A percentile compares a stretch with the other conserved stretches of the same genome.
phyloP scores from a whole-genome alignment of 2,888 invertebrate species.

The Pelosia muscerda region DNA sequence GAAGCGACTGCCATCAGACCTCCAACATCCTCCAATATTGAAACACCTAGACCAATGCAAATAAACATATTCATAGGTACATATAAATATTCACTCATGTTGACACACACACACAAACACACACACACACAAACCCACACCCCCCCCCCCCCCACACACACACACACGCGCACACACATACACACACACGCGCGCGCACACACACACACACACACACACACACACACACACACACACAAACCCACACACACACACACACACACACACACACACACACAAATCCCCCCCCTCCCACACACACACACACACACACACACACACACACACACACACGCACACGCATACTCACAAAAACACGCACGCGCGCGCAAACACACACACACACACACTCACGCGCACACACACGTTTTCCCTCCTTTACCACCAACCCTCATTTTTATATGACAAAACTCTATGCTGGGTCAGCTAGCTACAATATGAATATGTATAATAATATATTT shows the following conservation, averaged over 20 bases:
- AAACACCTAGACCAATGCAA: not conserved
- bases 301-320: not conserved
- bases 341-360: not conserved
- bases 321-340: not conserved
- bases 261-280: not conserved
- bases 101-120: not conserved
- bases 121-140: not conserved
- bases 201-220: not conserved
- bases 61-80: no score
- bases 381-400: not conserved
- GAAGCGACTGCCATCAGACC: no score
- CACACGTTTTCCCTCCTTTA: not conserved
- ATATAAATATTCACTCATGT: no score
- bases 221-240: not conserved
- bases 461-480: no score
- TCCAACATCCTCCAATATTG: no score
- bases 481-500: constrained; percentile 3
- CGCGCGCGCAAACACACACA: not conserved
- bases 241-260: constrained; percentile 4
- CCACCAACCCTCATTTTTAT: no score
- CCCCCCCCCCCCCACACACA: no score
- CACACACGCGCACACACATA: not conserved
- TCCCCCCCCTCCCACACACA: not conserved
- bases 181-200: not conserved
- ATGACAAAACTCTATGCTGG: no score